Percentiles rank a stretch among this genome's conserved stretches.
These are phyloP conservation scores for Drosophila bocqueti DNA, from an alignment of 1,140 invertebrate species.

Conservation along the genomic window DNA sequence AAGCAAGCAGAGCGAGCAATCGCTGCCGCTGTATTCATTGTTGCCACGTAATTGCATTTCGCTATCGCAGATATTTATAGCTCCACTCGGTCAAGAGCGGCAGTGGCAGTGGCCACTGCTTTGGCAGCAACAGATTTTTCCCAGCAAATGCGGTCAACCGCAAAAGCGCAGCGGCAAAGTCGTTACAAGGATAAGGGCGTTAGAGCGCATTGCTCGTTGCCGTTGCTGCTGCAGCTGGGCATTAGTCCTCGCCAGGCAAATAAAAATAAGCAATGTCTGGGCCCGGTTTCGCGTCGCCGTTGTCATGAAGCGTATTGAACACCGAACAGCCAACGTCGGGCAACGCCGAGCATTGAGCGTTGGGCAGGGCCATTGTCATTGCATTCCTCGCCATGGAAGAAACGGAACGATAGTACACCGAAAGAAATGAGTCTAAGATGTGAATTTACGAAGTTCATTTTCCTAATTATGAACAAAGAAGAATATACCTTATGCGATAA, in stretches of 20 bases:
- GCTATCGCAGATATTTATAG: slow-evolving; percentile 83
- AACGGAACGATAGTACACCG: slow-evolving; percentile 15
- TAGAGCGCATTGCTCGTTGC: slow-evolving; percentile 69
- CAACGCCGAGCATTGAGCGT: slow-evolving; percentile 33
- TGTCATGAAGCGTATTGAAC: slow-evolving; percentile 75
- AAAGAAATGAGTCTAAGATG: background rate
- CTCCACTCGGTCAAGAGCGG: slow-evolving; percentile 82
- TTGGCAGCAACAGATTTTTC: slow-evolving; percentile 82
- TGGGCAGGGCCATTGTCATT: slow-evolving; percentile 63
- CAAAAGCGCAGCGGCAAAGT: slow-evolving; percentile 80
- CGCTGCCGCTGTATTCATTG: slow-evolving; percentile 82
- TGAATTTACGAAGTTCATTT: background rate
- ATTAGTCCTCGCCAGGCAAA: slow-evolving; percentile 76
- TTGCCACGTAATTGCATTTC: slow-evolving; percentile 83
- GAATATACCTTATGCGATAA: background rate
- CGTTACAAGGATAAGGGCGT: slow-evolving; percentile 81
- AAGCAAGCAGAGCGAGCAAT: slow-evolving; percentile 62
- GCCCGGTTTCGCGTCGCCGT: slow-evolving; percentile 49
- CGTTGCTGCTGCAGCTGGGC: slow-evolving; percentile 51
- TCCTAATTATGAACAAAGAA: accelerated
- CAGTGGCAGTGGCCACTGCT: slow-evolving; percentile 65
- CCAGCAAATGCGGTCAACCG: slow-evolving; percentile 81
- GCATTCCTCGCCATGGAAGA: slow-evolving; percentile 38
- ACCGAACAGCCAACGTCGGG: slow-evolving; percentile 46
- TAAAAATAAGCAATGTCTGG: slow-evolving; percentile 78